These are phyloP conservation scores for Chionodraco myersi DNA, from an alignment of 2,113 vertebrate genomes.

Conservation along the genomic window DNA sequence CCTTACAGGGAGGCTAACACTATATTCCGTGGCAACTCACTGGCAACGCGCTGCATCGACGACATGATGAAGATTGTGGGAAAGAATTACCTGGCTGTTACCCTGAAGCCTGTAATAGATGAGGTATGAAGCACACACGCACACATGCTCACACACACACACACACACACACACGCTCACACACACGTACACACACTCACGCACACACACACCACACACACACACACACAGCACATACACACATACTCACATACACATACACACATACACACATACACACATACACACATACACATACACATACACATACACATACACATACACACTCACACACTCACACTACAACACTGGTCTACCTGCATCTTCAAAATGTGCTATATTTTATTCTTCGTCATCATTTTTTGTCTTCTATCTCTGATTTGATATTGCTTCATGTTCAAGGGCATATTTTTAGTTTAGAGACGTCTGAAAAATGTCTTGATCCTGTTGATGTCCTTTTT, in stretches of 20 bases:
- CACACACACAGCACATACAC: too few species aligned
- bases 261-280: too few species aligned
- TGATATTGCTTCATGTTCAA: neutral
- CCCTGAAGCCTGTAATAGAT: slow-evolving; percentile 94
- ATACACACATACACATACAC: too few species aligned
- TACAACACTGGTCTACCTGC: too few species aligned
- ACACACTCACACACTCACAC: too few species aligned
- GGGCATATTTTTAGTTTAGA: neutral
- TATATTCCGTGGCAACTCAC: slow-evolving; percentile 95
- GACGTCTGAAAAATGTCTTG: neutral
- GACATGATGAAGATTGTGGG: slow-evolving; percentile 99
- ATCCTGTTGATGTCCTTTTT: neutral
- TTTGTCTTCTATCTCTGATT: neutral
- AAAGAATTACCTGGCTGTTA: slow-evolving; percentile 95
- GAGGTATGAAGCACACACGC: slow-evolving; percentile 84
- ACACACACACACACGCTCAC: neutral
- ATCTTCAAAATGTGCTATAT: neutral
- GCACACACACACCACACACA: too few species aligned
- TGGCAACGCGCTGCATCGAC: slow-evolving; percentile 96
- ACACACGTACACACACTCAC: too few species aligned
- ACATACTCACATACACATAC: too few species aligned
- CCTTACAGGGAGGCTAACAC: slow-evolving; percentile 94
- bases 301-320: too few species aligned
- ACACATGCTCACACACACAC: slow-evolving; percentile 8
- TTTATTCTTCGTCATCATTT: neutral